Evolutionary conservation across 1,140 invertebrate species (phyloP).

Genomic region (Kradibia gibbosae): DNA sequence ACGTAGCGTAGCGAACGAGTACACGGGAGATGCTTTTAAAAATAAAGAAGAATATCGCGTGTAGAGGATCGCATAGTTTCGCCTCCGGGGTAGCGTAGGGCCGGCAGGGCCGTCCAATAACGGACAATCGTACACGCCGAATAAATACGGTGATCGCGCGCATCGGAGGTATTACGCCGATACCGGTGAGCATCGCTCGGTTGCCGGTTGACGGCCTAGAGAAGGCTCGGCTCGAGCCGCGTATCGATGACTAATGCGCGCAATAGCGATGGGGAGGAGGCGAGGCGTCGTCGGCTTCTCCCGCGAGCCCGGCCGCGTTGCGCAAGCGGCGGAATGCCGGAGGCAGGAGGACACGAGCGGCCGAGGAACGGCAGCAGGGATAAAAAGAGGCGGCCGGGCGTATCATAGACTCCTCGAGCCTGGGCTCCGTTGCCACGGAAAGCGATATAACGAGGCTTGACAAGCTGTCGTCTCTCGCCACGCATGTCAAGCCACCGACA

Average conservation of each 20-base stretch:
- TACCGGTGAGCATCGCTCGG: no score
- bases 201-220: no score
- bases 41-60: no score
- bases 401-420: conserved; percentile 15
- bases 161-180: no score
- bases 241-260: conserved; percentile 35
- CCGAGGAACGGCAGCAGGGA: not conserved
- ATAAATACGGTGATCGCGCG: no score
- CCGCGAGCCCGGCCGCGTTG: not conserved
- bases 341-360: no score
- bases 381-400: not conserved
- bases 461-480: conserved; percentile 62
- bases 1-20: no score
- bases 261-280: not conserved
- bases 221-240: not conserved
- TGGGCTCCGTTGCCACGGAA: conserved; percentile 58
- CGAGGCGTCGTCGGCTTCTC: not conserved
- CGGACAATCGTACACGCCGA: no score
- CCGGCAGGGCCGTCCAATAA: no score
- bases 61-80: no score
- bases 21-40: no score
- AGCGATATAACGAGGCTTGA: conserved; percentile 69
- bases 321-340: conserved; percentile 52
- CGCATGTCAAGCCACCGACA: conserved; percentile 64
- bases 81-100: no score